These are phyloP conservation scores for Cochlearius cochlearius DNA, from an alignment of 2,113 vertebrate genomes.

Conservation along the genomic window DNA sequence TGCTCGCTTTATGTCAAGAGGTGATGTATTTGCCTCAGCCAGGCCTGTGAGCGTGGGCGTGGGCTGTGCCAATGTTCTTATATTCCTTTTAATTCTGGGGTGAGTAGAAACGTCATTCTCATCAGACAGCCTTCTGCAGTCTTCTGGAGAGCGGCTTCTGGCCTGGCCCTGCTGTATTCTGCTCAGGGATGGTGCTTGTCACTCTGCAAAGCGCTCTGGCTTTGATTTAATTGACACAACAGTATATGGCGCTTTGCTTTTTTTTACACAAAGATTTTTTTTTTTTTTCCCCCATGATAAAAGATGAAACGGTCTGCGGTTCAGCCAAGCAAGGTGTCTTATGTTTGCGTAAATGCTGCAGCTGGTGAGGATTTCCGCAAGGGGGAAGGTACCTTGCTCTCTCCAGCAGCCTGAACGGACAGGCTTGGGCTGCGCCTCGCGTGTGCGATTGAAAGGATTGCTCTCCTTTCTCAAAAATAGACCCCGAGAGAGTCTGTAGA, in stretches of 20 bases:
- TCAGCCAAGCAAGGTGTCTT: neutral
- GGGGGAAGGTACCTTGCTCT: no score
- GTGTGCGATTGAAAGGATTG: neutral
- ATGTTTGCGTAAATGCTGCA: neutral
- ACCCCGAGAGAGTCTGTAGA: neutral
- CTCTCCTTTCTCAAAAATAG: neutral
- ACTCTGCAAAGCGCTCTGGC: neutral
- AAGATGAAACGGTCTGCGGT: neutral
- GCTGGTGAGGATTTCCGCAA: neutral
- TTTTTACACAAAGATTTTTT: neutral
- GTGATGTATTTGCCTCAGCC: neutral
- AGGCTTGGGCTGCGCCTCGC: rapidly evolving
- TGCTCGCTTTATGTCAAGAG: neutral
- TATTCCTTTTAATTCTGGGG: neutral
- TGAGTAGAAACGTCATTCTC: neutral
- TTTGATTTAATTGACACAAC: neutral
- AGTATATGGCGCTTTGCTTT: neutral
- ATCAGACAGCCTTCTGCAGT: neutral
- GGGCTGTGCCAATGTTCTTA: neutral
- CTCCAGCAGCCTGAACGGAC: neutral
- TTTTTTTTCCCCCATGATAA: neutral
- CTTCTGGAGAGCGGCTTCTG: neutral
- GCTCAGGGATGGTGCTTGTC: neutral
- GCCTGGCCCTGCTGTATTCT: neutral
- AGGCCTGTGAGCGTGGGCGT: neutral